Evolutionary conservation across 2,113 vertebrate species (phyloP), one percentile per base, ranked within the genome.

Genomic region (Oceanites oceanicus): DNA sequence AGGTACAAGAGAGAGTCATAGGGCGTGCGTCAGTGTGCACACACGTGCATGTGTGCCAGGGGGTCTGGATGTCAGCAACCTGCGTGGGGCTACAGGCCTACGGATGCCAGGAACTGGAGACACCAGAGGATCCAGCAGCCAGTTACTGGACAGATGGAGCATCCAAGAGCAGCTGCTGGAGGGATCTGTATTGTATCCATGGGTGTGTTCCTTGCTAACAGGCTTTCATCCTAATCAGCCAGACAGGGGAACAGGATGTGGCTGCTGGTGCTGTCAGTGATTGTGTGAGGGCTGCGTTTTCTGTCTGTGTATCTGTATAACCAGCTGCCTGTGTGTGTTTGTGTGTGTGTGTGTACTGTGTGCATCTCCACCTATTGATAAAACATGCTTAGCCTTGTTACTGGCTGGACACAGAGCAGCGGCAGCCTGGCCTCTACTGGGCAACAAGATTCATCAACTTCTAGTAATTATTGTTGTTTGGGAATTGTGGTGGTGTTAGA

Each of bases 11-110:
- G 62, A 25, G 47, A 38, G 17, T 40, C 30, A 5, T 4, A 20
- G 61, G 7, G 3, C 53, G 29, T 13, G 18, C 3, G 3, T n/a
- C 38, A 11, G 1, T 7, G 12, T 34, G 36, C 29, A 27, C n/a
- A 0, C 9, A 8, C 32, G 34, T 30, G 32, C 40, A 9, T 7
- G 19, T 67, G 58, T 26, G 62, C 30, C 26, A 7, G 8, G 21
- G 30, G 3, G 1, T 44, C 25, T 53, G 44, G 22, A 49, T 44
- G 3, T 25, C 58, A 63, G 74, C 49, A 77, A 3, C 27, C n/a
- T 3, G 0, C 15, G 14, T 72, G 47, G 29, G 44, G 3, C 36
- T 42, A 2, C 0, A 0, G 32, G 32, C 26, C 34, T 55, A 52
- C 16, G 1, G 26, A 6, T 74, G 47, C 18, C 50, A 71, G 56